Percentiles rank a stretch among this genome's conserved stretches.
These are phyloP conservation scores for Lytechinus variegatus DNA, from an alignment of 35 echinoderm and acorn worm genomes.

Conservation along the genomic window DNA sequence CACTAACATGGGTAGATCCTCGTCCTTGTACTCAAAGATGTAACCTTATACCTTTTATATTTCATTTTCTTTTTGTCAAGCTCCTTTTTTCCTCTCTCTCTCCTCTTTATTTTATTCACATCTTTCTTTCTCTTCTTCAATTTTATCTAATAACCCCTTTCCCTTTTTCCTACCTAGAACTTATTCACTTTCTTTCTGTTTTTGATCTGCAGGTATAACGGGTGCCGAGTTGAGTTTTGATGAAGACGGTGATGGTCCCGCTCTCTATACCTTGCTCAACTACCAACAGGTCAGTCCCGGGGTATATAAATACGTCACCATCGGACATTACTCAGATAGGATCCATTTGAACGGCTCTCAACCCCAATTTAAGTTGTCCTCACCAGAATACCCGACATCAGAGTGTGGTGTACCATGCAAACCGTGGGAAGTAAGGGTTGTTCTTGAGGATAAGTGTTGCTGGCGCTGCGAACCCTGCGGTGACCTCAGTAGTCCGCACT, in stretches of 20 bases:
- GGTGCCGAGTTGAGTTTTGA: constrained; percentile 71
- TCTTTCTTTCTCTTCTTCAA: background rate
- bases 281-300: constrained; percentile 65
- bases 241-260: constrained; percentile 70
- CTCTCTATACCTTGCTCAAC: constrained; percentile 79
- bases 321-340: constrained; percentile 66
- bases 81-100: background rate
- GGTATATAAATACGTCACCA: constrained; percentile 57
- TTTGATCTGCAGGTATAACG: constrained; percentile 63
- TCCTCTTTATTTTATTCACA: background rate
- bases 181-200: background rate
- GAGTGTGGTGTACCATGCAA: constrained; percentile 66
- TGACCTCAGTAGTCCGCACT: constrained; percentile 51
- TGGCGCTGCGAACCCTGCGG: constrained; percentile 76
- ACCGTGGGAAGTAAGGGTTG: constrained; percentile 60
- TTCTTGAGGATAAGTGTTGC: constrained; percentile 77
- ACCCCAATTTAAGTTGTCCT: constrained; percentile 43
- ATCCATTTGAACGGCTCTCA: constrained; percentile 51
- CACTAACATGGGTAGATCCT: too few relatives aligned
- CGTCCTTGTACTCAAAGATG: too few relatives aligned
- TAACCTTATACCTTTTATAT: too few relatives aligned
- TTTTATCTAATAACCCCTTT: too few relatives aligned
- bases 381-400: constrained; percentile 65
- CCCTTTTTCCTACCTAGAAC: too few relatives aligned
- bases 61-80: background rate